Base-by-base conservation (phyloP, 2,113 vertebrate genomes). In the Trematocara nigrifrons region DNA sequence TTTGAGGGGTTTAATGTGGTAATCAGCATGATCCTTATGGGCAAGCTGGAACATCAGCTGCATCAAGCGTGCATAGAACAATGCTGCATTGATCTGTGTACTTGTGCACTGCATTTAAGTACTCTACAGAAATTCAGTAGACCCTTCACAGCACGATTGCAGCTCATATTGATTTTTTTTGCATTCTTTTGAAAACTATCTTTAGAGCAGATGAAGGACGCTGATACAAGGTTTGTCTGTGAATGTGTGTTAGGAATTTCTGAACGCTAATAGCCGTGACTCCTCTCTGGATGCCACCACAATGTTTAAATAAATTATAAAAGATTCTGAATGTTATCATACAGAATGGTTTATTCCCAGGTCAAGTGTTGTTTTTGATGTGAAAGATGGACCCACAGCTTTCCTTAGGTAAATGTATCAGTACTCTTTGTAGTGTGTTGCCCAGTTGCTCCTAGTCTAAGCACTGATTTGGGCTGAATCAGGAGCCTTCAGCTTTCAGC, bases 1-100 rank as follows among this genome's bases (percentile, higher is more conserved):
- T 88, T 56, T 71, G 77, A 85, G 81, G 54, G 42, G 40, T 87
- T 89, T 91, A 56, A 51, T 52, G 56, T 80, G 61, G 49, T 42
- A 53, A 80, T 71, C 74, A 81, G 54, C 61, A 47, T 56, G 79
- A 86, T 85, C 52, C 80, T 84, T 33, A 85, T 51, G 84, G 81
- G 20, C 56, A 79, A 84, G 40, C 40, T 6, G 6, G 22, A 49
- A 11, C 38, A 81, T 49, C 61, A 47, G 52, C 53, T 18, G 53
- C 10, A 22, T 76, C 26, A 16, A 52, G 53, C 20, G 52, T 49
- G 33, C 51, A 45, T 8, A 18, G 18, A 81, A 82, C 53, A 76
- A 52, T 3, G 20, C 74, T 56, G 33, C n/a, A 81, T 57, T 82
- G 49, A 85, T 85, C 33, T 35, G 7, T 53, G 52, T 11, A 79